phyloP scores from a whole-genome alignment of 1,140 invertebrate genomes.

The Polypedilum pembai region DNA sequence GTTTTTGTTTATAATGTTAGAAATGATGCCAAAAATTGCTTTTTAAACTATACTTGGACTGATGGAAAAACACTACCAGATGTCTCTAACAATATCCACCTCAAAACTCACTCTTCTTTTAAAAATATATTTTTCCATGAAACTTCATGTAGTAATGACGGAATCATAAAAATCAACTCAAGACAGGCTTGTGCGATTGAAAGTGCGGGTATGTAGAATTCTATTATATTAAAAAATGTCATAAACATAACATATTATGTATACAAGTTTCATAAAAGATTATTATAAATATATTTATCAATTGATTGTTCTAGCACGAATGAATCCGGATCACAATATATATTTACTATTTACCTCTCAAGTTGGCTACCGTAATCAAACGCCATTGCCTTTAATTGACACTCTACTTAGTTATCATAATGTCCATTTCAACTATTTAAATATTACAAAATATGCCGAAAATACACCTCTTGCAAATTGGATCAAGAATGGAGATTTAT shows the following conservation, averaged over 20 bases:
- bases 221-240: not conserved
- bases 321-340: slow-evolving; percentile 52
- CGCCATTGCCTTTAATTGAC: slow-evolving; percentile 36
- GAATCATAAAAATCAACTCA: slow-evolving; percentile 43
- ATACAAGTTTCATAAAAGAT: not conserved
- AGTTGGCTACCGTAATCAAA: slow-evolving; percentile 39
- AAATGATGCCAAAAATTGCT: not conserved
- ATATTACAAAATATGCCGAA: slow-evolving; percentile 50
- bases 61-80: not conserved
- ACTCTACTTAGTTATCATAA: slow-evolving; percentile 51
- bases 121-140: slow-evolving; percentile 53
- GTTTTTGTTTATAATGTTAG: not conserved
- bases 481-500: slow-evolving; percentile 49
- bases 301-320: slow-evolving; percentile 40
- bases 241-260: too few relatives aligned
- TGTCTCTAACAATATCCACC: not conserved
- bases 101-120: slow-evolving; percentile 31
- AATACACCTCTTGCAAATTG: slow-evolving; percentile 55
- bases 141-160: slow-evolving; percentile 46
- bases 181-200: slow-evolving; percentile 61
- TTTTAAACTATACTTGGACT: not conserved
- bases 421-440: slow-evolving; percentile 49
- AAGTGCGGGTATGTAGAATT: slow-evolving; percentile 44
- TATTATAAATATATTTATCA: not conserved
- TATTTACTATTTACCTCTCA: slow-evolving; percentile 51